A percentile compares a stretch with the other conserved stretches of the same genome.
phyloP scores from a whole-genome alignment of 2,888 invertebrate species.

The Agrotis ipsilon region DNA sequence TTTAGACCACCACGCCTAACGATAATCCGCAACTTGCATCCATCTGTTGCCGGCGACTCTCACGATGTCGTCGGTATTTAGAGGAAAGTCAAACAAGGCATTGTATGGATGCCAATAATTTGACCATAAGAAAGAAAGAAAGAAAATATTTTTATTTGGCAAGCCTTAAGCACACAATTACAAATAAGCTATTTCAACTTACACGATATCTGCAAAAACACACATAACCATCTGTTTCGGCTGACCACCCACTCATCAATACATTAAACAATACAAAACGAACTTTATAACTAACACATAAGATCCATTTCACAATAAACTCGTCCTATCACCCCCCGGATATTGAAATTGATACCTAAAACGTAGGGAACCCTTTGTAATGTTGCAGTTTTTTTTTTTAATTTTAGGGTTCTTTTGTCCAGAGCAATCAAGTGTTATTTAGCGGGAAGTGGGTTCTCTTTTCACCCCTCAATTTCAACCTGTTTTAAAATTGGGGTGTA shows the following conservation, averaged over 20 bases:
- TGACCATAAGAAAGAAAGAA: too few relatives aligned
- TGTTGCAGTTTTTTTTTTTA: constrained; percentile 46
- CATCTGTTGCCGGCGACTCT: too few relatives aligned
- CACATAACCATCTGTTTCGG: constrained; percentile 37
- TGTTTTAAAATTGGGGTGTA: constrained; percentile 28
- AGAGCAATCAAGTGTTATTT: constrained; percentile 51
- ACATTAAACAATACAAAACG: constrained; percentile 12
- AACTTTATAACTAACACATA: not conserved
- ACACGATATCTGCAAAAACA: constrained; percentile 44
- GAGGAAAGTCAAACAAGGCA: too few relatives aligned
- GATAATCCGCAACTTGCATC: too few relatives aligned
- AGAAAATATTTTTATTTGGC: too few relatives aligned
- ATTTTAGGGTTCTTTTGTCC: constrained; percentile 47
- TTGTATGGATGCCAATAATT: constrained; percentile 12
- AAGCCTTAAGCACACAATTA: too few relatives aligned
- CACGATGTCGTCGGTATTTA: too few relatives aligned
- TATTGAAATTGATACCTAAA: constrained; percentile 62
- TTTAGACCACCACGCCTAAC: too few relatives aligned
- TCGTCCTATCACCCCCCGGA: constrained; percentile 39
- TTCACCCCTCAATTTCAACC: constrained; percentile 43
- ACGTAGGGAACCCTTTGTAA: constrained; percentile 53
- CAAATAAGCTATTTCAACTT: constrained; percentile 29
- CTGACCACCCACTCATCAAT: constrained; percentile 49
- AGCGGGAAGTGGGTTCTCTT: constrained; percentile 18
- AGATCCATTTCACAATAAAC: constrained; percentile 16